These are phyloP conservation scores for Cheiracanthium punctorium DNA, from an alignment of 2,888 invertebrate genomes.

Conservation along the genomic window DNA sequence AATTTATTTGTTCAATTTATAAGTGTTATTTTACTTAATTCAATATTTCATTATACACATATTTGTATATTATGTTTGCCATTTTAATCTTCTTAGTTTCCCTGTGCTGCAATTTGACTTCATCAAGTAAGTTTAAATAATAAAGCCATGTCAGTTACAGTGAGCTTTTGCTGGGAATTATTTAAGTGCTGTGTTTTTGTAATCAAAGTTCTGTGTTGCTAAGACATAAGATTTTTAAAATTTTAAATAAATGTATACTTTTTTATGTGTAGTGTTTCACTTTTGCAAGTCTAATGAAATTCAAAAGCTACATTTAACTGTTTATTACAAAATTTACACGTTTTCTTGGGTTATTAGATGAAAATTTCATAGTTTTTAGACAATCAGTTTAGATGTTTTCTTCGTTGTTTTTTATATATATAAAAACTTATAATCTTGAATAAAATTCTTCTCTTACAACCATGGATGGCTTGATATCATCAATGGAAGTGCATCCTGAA, in stretches of 20 bases:
- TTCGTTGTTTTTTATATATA: neutral
- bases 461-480: conserved; percentile 82
- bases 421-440: conserved; percentile 31
- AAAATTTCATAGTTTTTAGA: no score
- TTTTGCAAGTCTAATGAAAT: no score
- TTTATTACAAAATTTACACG: no score
- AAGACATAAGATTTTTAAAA: neutral
- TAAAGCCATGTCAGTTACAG: neutral
- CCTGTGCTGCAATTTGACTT: no score
- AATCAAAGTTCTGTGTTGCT: neutral
- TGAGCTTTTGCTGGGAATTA: neutral
- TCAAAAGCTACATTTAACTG: no score
- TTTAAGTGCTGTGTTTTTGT: conserved; percentile 7
- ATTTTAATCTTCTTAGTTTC: neutral
- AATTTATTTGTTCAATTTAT: no score
- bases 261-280: neutral
- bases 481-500: conserved; percentile 82
- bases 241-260: conserved; percentile 15
- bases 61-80: conserved; percentile 7
- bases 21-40: no score
- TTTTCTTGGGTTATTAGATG: no score
- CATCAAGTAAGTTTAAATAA: no score
- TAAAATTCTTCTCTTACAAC: conserved; percentile 77
- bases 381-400: no score
- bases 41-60: no score